A percentile compares a stretch with the other conserved stretches of the same genome.
These are phyloP conservation scores for Alethe castanea DNA, from an alignment of 2,113 vertebrate genomes.

Conservation along the genomic window DNA sequence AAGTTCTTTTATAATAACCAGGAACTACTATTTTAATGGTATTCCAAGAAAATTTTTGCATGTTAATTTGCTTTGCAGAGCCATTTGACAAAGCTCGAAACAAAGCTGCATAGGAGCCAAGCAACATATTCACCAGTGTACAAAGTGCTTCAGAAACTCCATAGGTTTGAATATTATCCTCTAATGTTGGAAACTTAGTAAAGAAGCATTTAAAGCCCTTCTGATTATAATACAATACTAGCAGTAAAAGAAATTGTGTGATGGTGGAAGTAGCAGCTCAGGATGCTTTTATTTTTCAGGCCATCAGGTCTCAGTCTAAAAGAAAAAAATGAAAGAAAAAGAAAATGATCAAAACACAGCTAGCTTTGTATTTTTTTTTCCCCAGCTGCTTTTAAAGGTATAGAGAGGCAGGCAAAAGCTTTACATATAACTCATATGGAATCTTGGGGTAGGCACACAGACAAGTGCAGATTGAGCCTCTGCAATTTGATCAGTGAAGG, in stretches of 20 bases:
- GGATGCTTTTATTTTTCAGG: background rate
- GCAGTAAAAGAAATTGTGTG: background rate
- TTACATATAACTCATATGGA: background rate
- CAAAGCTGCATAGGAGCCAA: rapidly evolving
- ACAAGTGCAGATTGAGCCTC: background rate
- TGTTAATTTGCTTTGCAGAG: background rate
- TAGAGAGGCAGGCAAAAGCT: background rate
- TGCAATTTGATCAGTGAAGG: background rate
- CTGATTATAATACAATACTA: background rate
- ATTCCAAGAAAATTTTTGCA: background rate
- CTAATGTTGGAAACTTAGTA: background rate
- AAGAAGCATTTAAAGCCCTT: background rate
- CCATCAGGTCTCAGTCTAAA: background rate
- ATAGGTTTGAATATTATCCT: background rate
- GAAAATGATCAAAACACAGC: background rate
- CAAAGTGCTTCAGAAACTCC: background rate
- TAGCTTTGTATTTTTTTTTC: background rate
- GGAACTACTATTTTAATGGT: background rate
- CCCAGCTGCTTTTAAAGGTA: background rate
- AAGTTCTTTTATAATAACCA: background rate
- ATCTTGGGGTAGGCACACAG: background rate
- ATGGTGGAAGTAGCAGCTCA: background rate
- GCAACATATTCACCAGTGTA: background rate
- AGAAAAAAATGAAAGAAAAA: background rate
- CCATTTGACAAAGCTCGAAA: background rate